These are phyloP conservation scores for Nebria salina DNA, from an alignment of 2,888 invertebrate genomes.

Conservation along the genomic window DNA sequence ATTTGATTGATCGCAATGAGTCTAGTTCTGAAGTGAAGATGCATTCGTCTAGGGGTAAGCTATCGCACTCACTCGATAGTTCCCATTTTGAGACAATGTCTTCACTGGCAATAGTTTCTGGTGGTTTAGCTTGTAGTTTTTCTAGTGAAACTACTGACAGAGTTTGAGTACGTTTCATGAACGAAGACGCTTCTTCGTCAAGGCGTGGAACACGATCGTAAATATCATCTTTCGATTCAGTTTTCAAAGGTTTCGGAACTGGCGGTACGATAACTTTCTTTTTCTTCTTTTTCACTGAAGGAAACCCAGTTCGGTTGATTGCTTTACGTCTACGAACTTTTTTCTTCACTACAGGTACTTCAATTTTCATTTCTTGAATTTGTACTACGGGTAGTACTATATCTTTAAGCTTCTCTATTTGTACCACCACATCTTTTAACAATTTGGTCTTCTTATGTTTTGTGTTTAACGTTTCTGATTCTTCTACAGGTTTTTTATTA, in stretches of 20 bases:
- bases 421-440: constrained; percentile 49
- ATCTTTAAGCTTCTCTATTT: constrained; percentile 63
- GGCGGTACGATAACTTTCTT: constrained; percentile 64
- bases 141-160: constrained; percentile 71
- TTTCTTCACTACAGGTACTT: constrained; percentile 55
- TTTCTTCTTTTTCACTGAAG: constrained; percentile 84
- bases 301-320: constrained; percentile 89
- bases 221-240: constrained; percentile 53
- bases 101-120: constrained; percentile 52
- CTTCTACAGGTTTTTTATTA: constrained; percentile 56
- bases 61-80: constrained; percentile 69
- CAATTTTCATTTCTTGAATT: constrained; percentile 37
- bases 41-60: constrained; percentile 69
- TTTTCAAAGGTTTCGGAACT: constrained; percentile 48
- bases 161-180: constrained; percentile 70
- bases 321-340: constrained; percentile 75
- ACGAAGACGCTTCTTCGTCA: constrained; percentile 74
- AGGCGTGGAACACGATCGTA: constrained; percentile 77
- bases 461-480: constrained; percentile 22
- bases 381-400: constrained; percentile 48
- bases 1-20: constrained; percentile 64
- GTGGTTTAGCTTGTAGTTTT: constrained; percentile 67
- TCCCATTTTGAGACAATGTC: constrained; percentile 67
- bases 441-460: constrained; percentile 31
- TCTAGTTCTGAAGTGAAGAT: constrained; percentile 63